Base-by-base conservation (phyloP, 1,140 invertebrate genomes). In the Papilio dardanus region DNA sequence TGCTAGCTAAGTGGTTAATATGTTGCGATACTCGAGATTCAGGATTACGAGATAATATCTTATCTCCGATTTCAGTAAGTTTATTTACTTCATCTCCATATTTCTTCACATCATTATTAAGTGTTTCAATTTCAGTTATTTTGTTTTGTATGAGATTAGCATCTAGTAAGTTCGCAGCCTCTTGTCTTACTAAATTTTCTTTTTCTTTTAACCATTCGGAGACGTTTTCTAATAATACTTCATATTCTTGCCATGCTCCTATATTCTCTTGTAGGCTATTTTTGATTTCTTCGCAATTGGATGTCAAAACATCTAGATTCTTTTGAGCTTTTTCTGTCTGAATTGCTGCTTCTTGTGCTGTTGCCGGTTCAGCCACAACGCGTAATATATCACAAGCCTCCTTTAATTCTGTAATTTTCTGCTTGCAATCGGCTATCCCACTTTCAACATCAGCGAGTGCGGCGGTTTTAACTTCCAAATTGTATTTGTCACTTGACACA, bases 381-480 rank as follows among this genome's bases (percentile, higher is more conserved):
- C 95, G 93, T 12, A 97, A 86, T 74, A 96, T 94, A 75, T 95
- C 93, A 76, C 97, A 88, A 0, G 96, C 96, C 71, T 96, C 94
- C 77, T 96, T 95, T 6, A 96, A 94, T 81, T 97, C 96, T 4
- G 84, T 83, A 82, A 96, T 95, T 71, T 96, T 95, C 12, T 88
- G 85, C 50, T 95, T 94, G 85, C 96, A 97, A 79, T 97, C 96
- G 16, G 92, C 88, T 62, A 98, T 95, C 40, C 96, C 96, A 73
- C 94, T 94, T 88, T 96, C 95, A 1, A 98, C 96, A 79, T 98
- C 97, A 75, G 94, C 88, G n/a, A 99, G 84, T 7, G 97, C 96
- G 3, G 96, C 95, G 84, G 97, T 95, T 93, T 99, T 99, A 0
- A 98, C 96, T 94, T 99, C 97, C n/a, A 99, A 94, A 88, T 98